These are phyloP conservation scores for Xiphophorus hellerii DNA, from an alignment of 2,113 vertebrate genomes.

Conservation along the genomic window DNA sequence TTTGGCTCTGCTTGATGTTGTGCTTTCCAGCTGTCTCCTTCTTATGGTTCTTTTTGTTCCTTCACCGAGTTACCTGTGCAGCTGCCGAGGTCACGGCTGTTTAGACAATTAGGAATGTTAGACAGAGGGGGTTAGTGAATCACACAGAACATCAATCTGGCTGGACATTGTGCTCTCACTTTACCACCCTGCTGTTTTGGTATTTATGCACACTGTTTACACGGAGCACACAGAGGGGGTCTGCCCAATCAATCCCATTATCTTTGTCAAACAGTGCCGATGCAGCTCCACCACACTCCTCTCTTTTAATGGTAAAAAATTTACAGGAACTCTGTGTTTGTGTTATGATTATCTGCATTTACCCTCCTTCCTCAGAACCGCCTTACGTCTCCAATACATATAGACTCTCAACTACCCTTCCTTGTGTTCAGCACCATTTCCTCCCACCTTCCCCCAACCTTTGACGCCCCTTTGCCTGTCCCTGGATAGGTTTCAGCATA, in stretches of 20 bases:
- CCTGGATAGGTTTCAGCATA: slow-evolving; percentile 87
- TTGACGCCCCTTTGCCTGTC: slow-evolving; percentile 73
- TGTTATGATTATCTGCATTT: slow-evolving; percentile 31
- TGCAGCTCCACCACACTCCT: slow-evolving; percentile 40
- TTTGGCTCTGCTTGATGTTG: not conserved
- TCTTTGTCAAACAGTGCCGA: slow-evolving; percentile 61
- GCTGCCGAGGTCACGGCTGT: slow-evolving; percentile 69
- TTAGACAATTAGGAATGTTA: slow-evolving; percentile 72
- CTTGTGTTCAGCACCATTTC: slow-evolving; percentile 62
- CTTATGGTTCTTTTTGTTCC: slow-evolving; percentile 41
- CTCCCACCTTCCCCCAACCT: slow-evolving; percentile 56
- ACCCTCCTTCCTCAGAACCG: slow-evolving; percentile 33
- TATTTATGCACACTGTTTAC: slow-evolving; percentile 81
- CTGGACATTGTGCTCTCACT: slow-evolving; percentile 63
- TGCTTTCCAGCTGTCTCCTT: not conserved
- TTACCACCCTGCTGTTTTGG: slow-evolving; percentile 82
- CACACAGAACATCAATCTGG: slow-evolving; percentile 71
- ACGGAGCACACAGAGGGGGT: slow-evolving; percentile 77
- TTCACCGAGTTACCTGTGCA: slow-evolving; percentile 72
- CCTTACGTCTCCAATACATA: slow-evolving; percentile 4
- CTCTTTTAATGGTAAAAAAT: slow-evolving; percentile 57
- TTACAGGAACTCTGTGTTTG: slow-evolving; percentile 23
- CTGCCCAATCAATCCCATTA: slow-evolving; percentile 77
- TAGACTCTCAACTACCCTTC: slow-evolving; percentile 48
- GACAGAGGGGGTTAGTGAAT: slow-evolving; percentile 59